These are phyloP conservation scores for Trichogramma pretiosum DNA, from an alignment of 1,140 invertebrate species.

Conservation along the genomic window DNA sequence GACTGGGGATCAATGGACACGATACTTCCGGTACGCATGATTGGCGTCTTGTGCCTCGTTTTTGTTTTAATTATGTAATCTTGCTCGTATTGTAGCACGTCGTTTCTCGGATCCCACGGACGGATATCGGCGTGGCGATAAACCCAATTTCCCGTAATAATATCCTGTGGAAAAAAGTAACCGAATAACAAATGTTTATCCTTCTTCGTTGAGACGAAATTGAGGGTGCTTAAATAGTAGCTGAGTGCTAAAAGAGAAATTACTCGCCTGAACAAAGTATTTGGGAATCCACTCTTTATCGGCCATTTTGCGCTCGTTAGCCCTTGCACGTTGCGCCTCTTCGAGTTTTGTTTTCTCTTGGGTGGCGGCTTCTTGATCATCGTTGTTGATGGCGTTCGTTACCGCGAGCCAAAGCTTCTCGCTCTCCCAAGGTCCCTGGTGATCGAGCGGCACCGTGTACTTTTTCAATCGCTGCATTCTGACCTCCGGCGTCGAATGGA, in stretches of 20 bases:
- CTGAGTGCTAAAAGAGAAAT: background rate
- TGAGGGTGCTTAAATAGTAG: too few relatives aligned
- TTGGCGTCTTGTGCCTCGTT: conserved; percentile 63
- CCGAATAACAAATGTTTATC: background rate
- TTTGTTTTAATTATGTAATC: conserved; percentile 64
- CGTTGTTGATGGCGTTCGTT: conserved; percentile 66
- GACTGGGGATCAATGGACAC: conserved; percentile 50
- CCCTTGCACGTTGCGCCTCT: conserved; percentile 68
- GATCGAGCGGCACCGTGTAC: conserved; percentile 67
- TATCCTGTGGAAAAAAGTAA: conserved; percentile 40
- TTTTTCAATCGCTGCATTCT: conserved; percentile 64
- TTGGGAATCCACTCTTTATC: conserved; percentile 58
- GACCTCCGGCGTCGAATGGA: conserved; percentile 63
- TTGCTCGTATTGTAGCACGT: conserved; percentile 71
- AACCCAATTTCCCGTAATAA: conserved; percentile 59
- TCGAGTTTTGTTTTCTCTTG: conserved; percentile 83
- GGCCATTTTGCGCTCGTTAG: conserved; percentile 55
- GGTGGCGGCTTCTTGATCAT: conserved; percentile 74
- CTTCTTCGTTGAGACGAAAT: background rate
- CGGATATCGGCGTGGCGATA: conserved; percentile 67
- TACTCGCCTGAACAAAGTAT: conserved; percentile 58
- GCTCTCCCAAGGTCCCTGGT: conserved; percentile 74
- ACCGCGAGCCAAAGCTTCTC: conserved; percentile 80
- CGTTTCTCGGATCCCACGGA: conserved; percentile 76
- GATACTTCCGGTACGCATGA: conserved; percentile 55